phyloP scores from a whole-genome alignment of 1,140 invertebrate genomes.

The Drosophila quadrilineata region DNA sequence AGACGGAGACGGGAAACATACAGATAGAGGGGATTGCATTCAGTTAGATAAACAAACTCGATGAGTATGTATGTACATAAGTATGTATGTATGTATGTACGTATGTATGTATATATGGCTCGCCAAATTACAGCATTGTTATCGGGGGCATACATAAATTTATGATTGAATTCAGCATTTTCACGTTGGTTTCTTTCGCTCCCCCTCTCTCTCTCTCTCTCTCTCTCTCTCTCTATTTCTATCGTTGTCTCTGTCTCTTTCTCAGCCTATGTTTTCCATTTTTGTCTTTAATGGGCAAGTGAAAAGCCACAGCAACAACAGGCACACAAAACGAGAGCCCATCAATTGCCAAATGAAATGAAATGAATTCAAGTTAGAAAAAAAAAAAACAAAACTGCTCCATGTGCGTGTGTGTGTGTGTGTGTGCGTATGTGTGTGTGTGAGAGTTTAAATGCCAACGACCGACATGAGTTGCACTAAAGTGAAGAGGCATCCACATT shows the following conservation, averaged over 20 bases:
- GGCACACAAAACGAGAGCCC: conserved; percentile 8
- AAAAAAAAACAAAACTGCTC: conserved; percentile 35
- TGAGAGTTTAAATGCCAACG: conserved; percentile 45
- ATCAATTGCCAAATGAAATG: conserved; percentile 54
- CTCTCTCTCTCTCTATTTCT: too few species aligned
- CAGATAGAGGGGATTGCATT: conserved; percentile 22
- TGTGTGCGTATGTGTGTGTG: conserved; percentile 7
- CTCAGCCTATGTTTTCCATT: too few species aligned
- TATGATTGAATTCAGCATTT: conserved; percentile 58
- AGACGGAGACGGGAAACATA: conserved; percentile 6
- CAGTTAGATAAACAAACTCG: conserved; percentile 54
- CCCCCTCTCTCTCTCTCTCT: too few species aligned
- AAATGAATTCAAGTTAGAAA: conserved; percentile 48
- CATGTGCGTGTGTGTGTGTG: conserved; percentile 6
- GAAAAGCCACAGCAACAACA: conserved; percentile 37
- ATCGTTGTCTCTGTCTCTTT: too few species aligned
- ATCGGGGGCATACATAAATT: conserved; percentile 41
- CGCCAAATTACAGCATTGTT: conserved; percentile 59
- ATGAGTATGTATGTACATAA: too few species aligned
- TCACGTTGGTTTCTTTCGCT: conserved; percentile 47
- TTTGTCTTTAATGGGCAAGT: conserved; percentile 48
- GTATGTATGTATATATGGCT: too few species aligned
- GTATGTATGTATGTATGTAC: too few species aligned
- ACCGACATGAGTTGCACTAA: conserved; percentile 45
- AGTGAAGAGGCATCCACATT: conserved; percentile 2